Conservation (phyloP, 2,113 vertebrate genomes). For the Mus spicilegus region DNA sequence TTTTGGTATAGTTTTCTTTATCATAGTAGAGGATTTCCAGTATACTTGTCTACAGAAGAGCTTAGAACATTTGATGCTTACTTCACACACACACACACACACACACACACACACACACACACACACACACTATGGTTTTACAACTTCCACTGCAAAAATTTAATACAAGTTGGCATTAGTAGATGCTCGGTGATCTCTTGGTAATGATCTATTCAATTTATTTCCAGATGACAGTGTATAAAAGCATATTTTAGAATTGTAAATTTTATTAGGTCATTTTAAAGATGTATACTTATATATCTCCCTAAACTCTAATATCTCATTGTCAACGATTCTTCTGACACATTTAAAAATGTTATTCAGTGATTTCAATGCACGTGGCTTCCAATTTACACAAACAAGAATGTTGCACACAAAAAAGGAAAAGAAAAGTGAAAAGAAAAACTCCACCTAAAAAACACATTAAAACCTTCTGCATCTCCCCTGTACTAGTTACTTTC, state of each 20-base stretch:
- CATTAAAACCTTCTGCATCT: constrained; percentile 4
- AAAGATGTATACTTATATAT: constrained; percentile 60
- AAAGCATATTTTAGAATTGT: constrained; percentile 79
- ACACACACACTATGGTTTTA: constrained; percentile 57
- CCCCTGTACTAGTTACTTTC: background rate
- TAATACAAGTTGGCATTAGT: constrained; percentile 75
- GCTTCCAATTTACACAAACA: constrained; percentile 70
- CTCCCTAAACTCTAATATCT: constrained; percentile 50
- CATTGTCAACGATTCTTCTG: constrained; percentile 70
- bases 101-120: constrained; percentile 25
- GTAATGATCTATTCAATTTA: constrained; percentile 81
- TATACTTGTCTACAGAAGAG: constrained; percentile 77
- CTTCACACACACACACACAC: constrained; percentile 39
- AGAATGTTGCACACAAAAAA: background rate
- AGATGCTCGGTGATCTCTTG: constrained; percentile 69
- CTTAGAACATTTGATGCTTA: constrained; percentile 69
- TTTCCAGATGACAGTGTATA: constrained; percentile 56
- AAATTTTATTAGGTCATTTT: constrained; percentile 74
- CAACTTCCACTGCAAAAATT: constrained; percentile 75
- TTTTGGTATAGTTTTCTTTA: background rate
- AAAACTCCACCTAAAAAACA: constrained; percentile 20
- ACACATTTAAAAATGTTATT: constrained; percentile 55
- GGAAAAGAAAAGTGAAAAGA: constrained; percentile 53
- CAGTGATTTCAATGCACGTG: constrained; percentile 36
- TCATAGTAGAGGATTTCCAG: constrained; percentile 23